Conservation (phyloP, 2,113 vertebrate species). For the Ia io region DNA sequence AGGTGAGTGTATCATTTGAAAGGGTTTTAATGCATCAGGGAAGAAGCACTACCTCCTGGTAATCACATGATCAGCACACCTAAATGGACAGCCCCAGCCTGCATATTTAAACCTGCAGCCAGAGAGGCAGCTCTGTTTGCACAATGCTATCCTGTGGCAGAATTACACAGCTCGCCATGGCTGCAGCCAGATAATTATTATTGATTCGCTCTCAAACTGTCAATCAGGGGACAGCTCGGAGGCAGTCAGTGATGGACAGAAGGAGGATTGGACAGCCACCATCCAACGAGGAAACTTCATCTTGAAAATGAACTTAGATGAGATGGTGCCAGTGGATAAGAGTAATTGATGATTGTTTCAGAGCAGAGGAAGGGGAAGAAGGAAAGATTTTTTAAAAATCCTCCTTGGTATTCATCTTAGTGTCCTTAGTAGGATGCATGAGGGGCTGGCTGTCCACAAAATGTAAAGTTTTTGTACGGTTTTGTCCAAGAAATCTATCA, state of each 20-base stretch:
- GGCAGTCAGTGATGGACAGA: conserved; percentile 92
- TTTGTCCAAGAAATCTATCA: conserved; percentile 51
- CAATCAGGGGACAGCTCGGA: conserved; percentile 88
- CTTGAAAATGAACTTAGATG: conserved; percentile 93
- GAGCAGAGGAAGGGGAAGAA: conserved; percentile 81
- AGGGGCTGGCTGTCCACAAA: conserved; percentile 78
- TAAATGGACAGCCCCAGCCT: conserved; percentile 76
- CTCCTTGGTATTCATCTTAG: conserved; percentile 81
- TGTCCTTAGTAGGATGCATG: conserved; percentile 74
- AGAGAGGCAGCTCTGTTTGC: conserved; percentile 80
- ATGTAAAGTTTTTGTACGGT: conserved; percentile 71
- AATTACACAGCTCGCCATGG: conserved; percentile 87
- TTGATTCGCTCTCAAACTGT: conserved; percentile 95
- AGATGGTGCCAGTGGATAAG: conserved; percentile 93
- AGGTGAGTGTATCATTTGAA: conserved; percentile 65
- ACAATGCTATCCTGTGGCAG: conserved; percentile 82
- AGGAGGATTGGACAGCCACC: conserved; percentile 92
- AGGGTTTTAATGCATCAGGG: conserved; percentile 62
- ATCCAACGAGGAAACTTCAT: conserved; percentile 93
- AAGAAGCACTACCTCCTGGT: conserved; percentile 59
- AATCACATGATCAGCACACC: conserved; percentile 78
- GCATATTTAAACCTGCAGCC: conserved; percentile 83
- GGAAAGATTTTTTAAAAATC: conserved; percentile 75
- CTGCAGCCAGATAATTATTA: conserved; percentile 96
- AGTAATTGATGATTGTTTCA: conserved; percentile 98